Percentiles rank a stretch among this genome's conserved stretches.
Evolutionary conservation across 2,113 vertebrate species (phyloP).

Genomic region (Prunella fulvescens): DNA sequence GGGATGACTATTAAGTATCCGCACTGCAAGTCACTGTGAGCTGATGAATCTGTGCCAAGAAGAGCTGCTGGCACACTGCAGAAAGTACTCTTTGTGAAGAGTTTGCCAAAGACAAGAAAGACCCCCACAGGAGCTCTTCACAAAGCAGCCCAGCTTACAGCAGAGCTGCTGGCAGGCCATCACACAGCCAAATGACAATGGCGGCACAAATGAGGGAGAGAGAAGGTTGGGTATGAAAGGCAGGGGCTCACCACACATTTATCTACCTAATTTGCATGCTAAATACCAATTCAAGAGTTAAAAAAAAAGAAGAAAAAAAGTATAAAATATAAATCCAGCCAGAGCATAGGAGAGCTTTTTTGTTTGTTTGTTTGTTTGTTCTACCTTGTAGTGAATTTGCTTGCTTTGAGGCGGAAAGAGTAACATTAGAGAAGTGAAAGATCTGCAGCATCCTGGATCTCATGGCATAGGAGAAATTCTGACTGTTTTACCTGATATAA

Average conservation of each 20-base stretch:
- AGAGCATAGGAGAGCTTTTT: neutral
- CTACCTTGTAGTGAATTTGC: neutral
- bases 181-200: neutral
- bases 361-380: neutral
- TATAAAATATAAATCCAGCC: neutral
- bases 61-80: conserved; percentile 11
- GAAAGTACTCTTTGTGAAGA: conserved; percentile 25
- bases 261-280: neutral
- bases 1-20: conserved; percentile 56
- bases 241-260: neutral
- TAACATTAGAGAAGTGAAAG: neutral
- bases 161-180: neutral
- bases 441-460: neutral
- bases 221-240: neutral
- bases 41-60: conserved; percentile 29
- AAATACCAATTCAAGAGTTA: neutral
- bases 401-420: neutral
- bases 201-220: neutral
- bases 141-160: neutral
- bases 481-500: neutral
- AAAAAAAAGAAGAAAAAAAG: neutral
- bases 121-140: conserved; percentile 16
- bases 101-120: conserved; percentile 47
- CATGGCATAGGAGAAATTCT: neutral
- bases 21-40: conserved; percentile 52